Base-by-base conservation (phyloP, 53 echinoderm and acorn worm species). In the Stichopus horrens region DNA sequence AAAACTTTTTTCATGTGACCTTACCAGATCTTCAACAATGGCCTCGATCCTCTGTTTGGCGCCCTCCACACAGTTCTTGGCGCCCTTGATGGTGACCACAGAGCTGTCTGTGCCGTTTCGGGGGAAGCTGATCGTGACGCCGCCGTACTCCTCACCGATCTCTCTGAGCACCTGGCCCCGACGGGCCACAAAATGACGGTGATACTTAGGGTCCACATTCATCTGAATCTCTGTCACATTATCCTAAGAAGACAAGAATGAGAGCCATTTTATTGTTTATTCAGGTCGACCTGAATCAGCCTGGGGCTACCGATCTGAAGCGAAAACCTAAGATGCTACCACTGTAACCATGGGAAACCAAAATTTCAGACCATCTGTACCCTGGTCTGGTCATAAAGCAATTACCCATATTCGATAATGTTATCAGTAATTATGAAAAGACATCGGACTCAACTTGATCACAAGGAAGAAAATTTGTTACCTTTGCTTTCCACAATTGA, bases 81-180 rank as follows among this genome's bases (percentile, higher is more conserved):
- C 93, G 52, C 98, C 98, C 84, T 98, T 98, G 90, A 98, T 90
- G 75, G 89, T 86, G 0, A 98, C 98, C 58, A 90, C 86, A 65
- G 96, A 93, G 91, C 98, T 98, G 58, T 93, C 88, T 13, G 92
- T 94, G 18, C 98, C 98, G 65, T 93, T 95, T 53, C 97, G 92
- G 3, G 97, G 97, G 90, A 97, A 97, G 77, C 97, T 97, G 89
- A 97, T 94, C n/a, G 94, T 95, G 86, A 97, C 97, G 11, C 94
- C 94, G 65, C 97, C 97, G 60, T 95, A 95, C 89, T 97, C 97
- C 13, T 97, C 97, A 4, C 90, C 97, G n/a, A 97, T 97, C 92
- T 97, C 97, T 56, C 97, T 55, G 91, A 97, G 81, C 55, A 97
- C 93, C 89, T 97, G 97, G 7, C 97, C 97, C 5, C 97, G 90